Evolutionary conservation across 2,888 invertebrate species (phyloP).

Genomic region (Artemia sinica): DNA sequence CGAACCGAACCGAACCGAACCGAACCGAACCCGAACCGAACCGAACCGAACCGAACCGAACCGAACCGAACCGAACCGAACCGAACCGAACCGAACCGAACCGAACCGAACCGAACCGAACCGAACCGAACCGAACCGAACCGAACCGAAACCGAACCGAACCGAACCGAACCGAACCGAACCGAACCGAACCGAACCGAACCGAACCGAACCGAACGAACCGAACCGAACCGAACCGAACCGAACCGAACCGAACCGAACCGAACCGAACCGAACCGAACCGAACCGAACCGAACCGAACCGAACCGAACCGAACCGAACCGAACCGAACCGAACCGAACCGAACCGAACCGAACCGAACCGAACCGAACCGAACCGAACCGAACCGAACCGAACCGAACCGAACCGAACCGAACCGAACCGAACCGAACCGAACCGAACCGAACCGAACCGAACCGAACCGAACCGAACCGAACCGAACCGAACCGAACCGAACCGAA

Average conservation of each 20-base stretch:
- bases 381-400: too few relatives aligned
- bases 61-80: slow-evolving; percentile 23
- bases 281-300: too few relatives aligned
- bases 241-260: slow-evolving; percentile 23
- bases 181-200: slow-evolving; percentile 19
- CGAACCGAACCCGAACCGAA: slow-evolving; percentile 23
- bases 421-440: slow-evolving; percentile 23
- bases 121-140: slow-evolving; percentile 23
- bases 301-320: too few relatives aligned
- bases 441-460: slow-evolving; percentile 23
- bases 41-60: slow-evolving; percentile 23
- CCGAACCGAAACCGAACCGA: too few relatives aligned
- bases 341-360: too few relatives aligned
- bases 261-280: too few relatives aligned
- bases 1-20: slow-evolving; percentile 22
- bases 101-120: slow-evolving; percentile 23
- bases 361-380: too few relatives aligned
- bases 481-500: slow-evolving; percentile 22
- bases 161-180: slow-evolving; percentile 18
- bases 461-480: too few relatives aligned
- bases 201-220: too few relatives aligned
- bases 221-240: slow-evolving; percentile 22
- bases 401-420: slow-evolving; percentile 23
- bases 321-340: too few relatives aligned
- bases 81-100: slow-evolving; percentile 22